A percentile compares a stretch with the other conserved stretches of the same genome.
phyloP scores from a whole-genome alignment of 2,888 invertebrate genomes.

The Aleiodes leptofemur region DNA sequence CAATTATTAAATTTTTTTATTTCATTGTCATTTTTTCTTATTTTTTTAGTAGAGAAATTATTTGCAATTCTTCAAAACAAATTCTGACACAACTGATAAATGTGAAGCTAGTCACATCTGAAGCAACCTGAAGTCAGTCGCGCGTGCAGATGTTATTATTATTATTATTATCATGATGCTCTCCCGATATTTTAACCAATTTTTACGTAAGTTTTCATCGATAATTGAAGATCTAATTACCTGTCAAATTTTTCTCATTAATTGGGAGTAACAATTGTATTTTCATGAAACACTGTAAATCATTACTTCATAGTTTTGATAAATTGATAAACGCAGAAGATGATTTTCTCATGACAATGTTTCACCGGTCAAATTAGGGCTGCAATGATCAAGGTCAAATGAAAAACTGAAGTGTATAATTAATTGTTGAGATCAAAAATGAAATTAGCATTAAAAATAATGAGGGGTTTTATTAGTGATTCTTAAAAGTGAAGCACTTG shows the following conservation, averaged over 20 bases:
- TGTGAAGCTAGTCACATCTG: not conserved
- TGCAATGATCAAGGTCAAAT: not conserved
- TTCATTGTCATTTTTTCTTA: not conserved
- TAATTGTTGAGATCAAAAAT: not conserved
- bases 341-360: no score
- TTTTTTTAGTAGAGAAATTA: not conserved
- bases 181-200: not conserved
- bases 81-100: not conserved
- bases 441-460: not conserved
- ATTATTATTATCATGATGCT: slow-evolving; percentile 7
- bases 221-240: not conserved
- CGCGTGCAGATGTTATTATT: not conserved
- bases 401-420: not conserved
- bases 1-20: no score
- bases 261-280: no score
- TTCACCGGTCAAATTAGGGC: not conserved
- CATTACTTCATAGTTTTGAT: no score
- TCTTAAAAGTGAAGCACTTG: no score
- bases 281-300: no score
- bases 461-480: no score
- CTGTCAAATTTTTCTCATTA: no score
- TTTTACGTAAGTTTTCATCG: slow-evolving; percentile 12
- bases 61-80: no score
- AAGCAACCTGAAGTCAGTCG: not conserved
- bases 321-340: no score